These are phyloP conservation scores for Thermophis baileyi DNA, from an alignment of 2,113 vertebrate genomes.

Conservation along the genomic window DNA sequence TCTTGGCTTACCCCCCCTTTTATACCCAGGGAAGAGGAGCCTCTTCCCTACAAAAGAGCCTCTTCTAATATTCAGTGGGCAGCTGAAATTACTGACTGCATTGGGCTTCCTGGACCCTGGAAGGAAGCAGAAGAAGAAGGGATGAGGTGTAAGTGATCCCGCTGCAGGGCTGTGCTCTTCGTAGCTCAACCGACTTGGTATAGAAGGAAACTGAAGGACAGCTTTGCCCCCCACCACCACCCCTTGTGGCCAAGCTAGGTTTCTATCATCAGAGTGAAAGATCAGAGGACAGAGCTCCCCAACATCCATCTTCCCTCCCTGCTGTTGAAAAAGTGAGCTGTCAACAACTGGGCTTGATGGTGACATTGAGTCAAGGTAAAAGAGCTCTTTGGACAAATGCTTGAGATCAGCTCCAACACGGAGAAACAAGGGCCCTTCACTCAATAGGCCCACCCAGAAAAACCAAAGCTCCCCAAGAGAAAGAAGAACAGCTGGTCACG, in stretches of 20 bases:
- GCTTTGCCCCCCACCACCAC: neutral
- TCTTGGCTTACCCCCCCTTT: neutral
- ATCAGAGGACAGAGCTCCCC: neutral
- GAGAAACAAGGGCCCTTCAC: neutral
- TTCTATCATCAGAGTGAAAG: neutral
- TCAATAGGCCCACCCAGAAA: neutral
- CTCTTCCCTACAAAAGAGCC: neutral
- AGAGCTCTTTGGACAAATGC: neutral
- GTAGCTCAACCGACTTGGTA: neutral
- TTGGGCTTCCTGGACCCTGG: neutral
- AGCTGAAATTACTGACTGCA: neutral
- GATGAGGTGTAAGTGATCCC: neutral
- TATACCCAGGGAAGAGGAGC: neutral
- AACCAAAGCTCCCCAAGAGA: neutral
- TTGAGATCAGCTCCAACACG: neutral
- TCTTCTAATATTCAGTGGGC: neutral
- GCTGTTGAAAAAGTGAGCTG: neutral
- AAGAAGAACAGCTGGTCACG: neutral
- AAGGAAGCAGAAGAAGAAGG: neutral
- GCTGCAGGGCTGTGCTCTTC: neutral
- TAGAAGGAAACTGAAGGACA: neutral
- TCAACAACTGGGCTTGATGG: neutral
- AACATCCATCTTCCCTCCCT: neutral
- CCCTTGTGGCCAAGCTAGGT: neutral
- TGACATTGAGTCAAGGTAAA: neutral